Conservation (phyloP, 1,140 invertebrate genomes). For the Triops cancriformis region DNA sequence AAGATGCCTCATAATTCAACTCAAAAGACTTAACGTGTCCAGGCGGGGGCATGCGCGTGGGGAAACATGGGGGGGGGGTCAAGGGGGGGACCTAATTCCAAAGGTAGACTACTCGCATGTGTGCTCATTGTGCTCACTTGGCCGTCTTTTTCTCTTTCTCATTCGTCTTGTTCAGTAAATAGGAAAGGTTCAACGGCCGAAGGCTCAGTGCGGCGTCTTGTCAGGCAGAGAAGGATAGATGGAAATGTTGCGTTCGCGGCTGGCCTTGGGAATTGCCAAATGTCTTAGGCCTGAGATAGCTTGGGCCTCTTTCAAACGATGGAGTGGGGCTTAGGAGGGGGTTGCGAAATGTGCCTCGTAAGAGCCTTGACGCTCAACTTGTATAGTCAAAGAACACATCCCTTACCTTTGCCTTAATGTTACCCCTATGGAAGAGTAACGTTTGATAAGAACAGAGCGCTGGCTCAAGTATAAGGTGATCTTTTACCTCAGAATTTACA, state of each 20-base stretch:
- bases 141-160: background rate
- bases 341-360: conserved; percentile 12
- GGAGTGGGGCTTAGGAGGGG: background rate
- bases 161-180: background rate
- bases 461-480: too few relatives aligned
- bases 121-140: too few relatives aligned
- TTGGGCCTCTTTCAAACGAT: background rate
- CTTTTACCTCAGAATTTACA: too few relatives aligned
- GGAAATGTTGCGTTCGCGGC: background rate
- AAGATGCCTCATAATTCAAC: background rate
- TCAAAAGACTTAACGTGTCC: background rate
- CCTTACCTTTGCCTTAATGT: background rate
- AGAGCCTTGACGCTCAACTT: background rate
- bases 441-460: too few relatives aligned
- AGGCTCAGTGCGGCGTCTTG: background rate
- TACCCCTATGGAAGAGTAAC: too few relatives aligned
- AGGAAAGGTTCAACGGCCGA: background rate
- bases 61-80: background rate
- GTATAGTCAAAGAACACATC: background rate
- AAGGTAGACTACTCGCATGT: background rate
- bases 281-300: background rate
- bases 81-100: background rate
- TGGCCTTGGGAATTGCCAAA: conserved; percentile 1
- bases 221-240: background rate
- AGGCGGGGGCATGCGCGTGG: background rate